A percentile compares a stretch with the other conserved stretches of the same genome.
These are phyloP conservation scores for Phalloptychus januarius DNA, from an alignment of 2,797 vertebrate species.

Conservation along the genomic window DNA sequence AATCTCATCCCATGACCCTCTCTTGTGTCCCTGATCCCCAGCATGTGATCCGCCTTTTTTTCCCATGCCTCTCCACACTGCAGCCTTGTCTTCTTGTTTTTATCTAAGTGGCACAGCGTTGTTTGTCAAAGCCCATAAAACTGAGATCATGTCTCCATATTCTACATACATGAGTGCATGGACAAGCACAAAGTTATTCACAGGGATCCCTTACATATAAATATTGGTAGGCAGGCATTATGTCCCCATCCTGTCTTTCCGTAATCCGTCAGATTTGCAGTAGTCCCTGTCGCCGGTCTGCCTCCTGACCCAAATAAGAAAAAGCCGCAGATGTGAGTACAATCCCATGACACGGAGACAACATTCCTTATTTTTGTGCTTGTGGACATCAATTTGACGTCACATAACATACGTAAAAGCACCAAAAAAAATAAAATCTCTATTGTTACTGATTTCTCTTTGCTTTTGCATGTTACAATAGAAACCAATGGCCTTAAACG, in stretches of 20 bases:
- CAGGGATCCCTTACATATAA: conserved; percentile 20
- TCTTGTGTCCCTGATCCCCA: conserved; percentile 40
- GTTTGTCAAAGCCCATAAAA: conserved; percentile 46
- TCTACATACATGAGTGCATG: conserved; percentile 17
- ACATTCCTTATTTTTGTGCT: conserved; percentile 48
- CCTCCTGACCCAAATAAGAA: conserved; percentile 76
- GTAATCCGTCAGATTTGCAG: conserved; percentile 79
- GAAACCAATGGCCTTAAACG: conserved; percentile 84
- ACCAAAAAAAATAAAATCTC: conserved; percentile 8
- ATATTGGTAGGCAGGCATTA: conserved; percentile 21
- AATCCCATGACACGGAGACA: conserved; percentile 29
- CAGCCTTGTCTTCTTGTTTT: neutral
- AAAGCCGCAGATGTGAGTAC: conserved; percentile 45
- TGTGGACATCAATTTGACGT: conserved; percentile 13
- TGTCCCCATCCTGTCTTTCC: conserved; percentile 24
- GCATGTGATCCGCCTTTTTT: conserved; percentile 36
- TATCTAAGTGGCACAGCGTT: conserved; percentile 42
- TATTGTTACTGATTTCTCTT: conserved; percentile 38
- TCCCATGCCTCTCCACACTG: conserved; percentile 22
- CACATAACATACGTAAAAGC: conserved; percentile 16
- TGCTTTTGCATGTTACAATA: conserved; percentile 69
- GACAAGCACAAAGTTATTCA: conserved; percentile 55
- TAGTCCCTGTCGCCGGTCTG: conserved; percentile 44
- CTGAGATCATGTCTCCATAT: conserved; percentile 11
- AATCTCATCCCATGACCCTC: conserved; percentile 57